phyloP scores from a whole-genome alignment of 2,888 invertebrate species.

The Sinodicranocentrus sp. region DNA sequence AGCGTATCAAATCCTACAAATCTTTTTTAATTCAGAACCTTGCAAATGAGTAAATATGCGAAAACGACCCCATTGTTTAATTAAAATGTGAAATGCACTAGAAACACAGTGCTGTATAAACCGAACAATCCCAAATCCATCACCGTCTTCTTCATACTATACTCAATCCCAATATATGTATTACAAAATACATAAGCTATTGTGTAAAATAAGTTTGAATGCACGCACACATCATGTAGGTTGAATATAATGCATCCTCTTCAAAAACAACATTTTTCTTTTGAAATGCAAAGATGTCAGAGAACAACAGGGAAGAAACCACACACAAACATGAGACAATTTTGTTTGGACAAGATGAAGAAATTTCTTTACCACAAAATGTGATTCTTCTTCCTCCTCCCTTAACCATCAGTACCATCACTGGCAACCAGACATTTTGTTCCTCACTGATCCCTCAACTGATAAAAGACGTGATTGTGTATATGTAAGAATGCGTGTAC shows the following conservation, averaged over 20 bases:
- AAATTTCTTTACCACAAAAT: slow-evolving; percentile 15
- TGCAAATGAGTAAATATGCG: too few species aligned
- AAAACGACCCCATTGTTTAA: too few species aligned
- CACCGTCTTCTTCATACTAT: too few species aligned
- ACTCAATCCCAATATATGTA: too few species aligned
- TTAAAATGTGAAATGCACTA: too few species aligned
- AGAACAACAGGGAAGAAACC: neutral
- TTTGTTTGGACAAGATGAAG: slow-evolving; percentile 19
- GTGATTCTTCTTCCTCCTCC: neutral
- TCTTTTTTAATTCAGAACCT: too few species aligned
- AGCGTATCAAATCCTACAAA: too few species aligned
- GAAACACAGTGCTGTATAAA: too few species aligned
- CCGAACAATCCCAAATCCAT: too few species aligned
- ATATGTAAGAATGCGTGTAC: slow-evolving; percentile 14
- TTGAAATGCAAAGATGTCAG: neutral
- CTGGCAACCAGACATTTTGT: slow-evolving; percentile 4
- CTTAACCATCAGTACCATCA: neutral
- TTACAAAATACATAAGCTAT: too few species aligned
- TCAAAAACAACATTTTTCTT: neutral
- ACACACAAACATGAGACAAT: slow-evolving; percentile 19
- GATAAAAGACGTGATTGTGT: slow-evolving; percentile 11
- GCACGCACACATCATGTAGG: too few species aligned
- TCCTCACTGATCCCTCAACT: neutral
- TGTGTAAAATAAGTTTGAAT: too few species aligned
- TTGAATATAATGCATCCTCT: neutral